These are phyloP conservation scores for Globia sparganii DNA, from an alignment of 2,888 invertebrate species.

Conservation along the genomic window DNA sequence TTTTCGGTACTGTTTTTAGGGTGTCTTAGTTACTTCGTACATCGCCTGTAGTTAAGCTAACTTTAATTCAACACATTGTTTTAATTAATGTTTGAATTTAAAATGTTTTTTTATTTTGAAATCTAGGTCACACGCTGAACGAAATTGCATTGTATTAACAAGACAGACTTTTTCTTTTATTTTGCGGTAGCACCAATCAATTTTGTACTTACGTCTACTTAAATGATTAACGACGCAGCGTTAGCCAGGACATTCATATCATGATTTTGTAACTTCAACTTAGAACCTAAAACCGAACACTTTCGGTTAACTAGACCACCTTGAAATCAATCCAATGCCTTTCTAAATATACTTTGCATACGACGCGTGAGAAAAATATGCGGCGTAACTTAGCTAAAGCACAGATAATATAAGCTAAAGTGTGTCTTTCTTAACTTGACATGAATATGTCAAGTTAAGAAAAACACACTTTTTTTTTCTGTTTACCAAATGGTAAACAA, in stretches of 20 bases:
- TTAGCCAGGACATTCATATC: constrained; percentile 39
- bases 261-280: constrained; percentile 43
- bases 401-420: no score
- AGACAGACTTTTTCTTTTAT: not conserved
- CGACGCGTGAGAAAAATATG: constrained; percentile 71
- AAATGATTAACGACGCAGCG: constrained; percentile 36
- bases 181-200: not conserved
- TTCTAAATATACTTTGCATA: constrained; percentile 81
- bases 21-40: not conserved
- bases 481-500: no score
- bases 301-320: constrained; percentile 73
- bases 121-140: not conserved
- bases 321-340: constrained; percentile 81
- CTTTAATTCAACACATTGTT: not conserved
- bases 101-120: not conserved
- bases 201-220: not conserved
- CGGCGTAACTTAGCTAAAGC: not conserved
- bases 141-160: not conserved
- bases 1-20: not conserved
- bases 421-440: not conserved
- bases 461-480: no score
- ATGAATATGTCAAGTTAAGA: no score
- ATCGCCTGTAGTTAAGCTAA: not conserved
- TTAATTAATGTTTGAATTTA: not conserved
- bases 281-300: constrained; percentile 46